Percentiles rank a stretch among this genome's conserved stretches.
Conservation (phyloP, 2,113 vertebrate genomes). For the Scophthalmus maximus region DNA sequence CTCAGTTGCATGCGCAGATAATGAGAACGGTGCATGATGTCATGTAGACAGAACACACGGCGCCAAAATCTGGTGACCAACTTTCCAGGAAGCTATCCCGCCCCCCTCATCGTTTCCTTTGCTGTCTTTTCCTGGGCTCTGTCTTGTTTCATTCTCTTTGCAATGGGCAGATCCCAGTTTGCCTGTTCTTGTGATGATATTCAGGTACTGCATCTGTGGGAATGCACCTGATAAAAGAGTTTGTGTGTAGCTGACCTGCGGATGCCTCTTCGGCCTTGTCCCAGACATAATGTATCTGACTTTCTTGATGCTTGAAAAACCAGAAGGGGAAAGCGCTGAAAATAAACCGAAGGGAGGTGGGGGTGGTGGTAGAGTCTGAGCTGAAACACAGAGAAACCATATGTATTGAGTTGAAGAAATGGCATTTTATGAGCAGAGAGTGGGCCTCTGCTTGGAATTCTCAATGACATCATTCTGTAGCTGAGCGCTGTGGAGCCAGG, state of each 20-base stretch:
- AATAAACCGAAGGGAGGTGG: not conserved
- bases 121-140: slow-evolving; percentile 35
- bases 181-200: slow-evolving; percentile 26
- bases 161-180: slow-evolving; percentile 4
- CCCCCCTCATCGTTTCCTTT: slow-evolving; percentile 30
- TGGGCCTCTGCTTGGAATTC: slow-evolving; percentile 82
- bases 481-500: slow-evolving; percentile 31
- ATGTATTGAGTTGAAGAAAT: slow-evolving; percentile 77
- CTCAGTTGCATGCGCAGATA: slow-evolving; percentile 62
- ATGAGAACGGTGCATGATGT: slow-evolving; percentile 73
- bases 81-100: slow-evolving; percentile 66
- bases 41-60: slow-evolving; percentile 52
- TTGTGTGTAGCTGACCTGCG: slow-evolving; percentile 42
- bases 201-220: slow-evolving; percentile 28
- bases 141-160: slow-evolving; percentile 40
- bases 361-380: slow-evolving; percentile 21
- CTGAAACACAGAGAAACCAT: slow-evolving; percentile 66
- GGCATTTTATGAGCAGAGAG: slow-evolving; percentile 76
- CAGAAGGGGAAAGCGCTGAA: slow-evolving; percentile 13
- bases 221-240: slow-evolving; percentile 46
- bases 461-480: slow-evolving; percentile 80
- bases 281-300: slow-evolving; percentile 21
- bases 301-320: slow-evolving; percentile 25
- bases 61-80: slow-evolving; percentile 52
- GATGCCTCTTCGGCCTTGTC: slow-evolving; percentile 38